Evolutionary conservation across 2,113 vertebrate species (phyloP), one percentile per base, ranked within the genome.

Genomic region (Danionella cerebrum): DNA sequence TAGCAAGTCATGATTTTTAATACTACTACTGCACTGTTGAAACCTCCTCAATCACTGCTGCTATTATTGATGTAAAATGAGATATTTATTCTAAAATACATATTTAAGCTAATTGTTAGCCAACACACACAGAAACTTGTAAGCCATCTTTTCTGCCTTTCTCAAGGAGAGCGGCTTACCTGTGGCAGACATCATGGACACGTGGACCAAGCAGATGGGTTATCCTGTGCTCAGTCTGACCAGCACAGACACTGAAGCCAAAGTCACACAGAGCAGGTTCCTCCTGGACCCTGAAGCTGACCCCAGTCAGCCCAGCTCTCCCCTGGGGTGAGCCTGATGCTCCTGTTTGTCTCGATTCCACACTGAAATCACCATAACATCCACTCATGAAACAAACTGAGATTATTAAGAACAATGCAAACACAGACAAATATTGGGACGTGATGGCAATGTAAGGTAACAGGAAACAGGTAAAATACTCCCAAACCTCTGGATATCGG

Each of bases 121-220:
- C n/a, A n/a, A n/a, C n/a, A n/a, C n/a, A 33, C 29, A 33, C 9
- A 6, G 5, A 33, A 33, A 33, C 29, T 6, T 33, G 5, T 5
- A 6, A 33, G 7, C 9, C 12, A 1, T 55, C 33, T 22, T 19
- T 45, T 18, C 2, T 22, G 6, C 11, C 29, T 18, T 22, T 14
- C 4, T 58, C 48, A 57, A 99, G 96, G 90, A 87, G 76, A 97
- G 94, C 53, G n/a, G 48, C 1, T 16, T 88, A 18, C 82, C 85
- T 12, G 89, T 99, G 39, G 85, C 64, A 65, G 85, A 89, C 41
- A 91, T 97, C 0, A 97, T 99, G 96, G 90, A 98, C 68, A 98
- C 93, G 1, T 99, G 96, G 96, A 98, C 93, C 12, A 90, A 82
- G 51, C 95, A 99, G 81, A 98, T 98, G 96, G 95, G 95, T 1